Evolutionary conservation across 2,888 invertebrate species (phyloP), one percentile per base, ranked within the genome.

Genomic region (Bembecia ichneumoniformis): DNA sequence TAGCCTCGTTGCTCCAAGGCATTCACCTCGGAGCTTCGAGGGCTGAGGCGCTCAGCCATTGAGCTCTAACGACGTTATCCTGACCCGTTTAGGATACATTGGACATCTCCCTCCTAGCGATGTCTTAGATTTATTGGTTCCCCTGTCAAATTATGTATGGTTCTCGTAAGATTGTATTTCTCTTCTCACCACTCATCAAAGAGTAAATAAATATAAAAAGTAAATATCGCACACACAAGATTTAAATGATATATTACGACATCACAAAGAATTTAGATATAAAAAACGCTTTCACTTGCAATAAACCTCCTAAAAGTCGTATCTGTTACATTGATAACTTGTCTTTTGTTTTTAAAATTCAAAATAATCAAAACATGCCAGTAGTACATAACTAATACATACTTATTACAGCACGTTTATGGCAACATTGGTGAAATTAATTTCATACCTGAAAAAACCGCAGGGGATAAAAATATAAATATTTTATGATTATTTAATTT

Each of bases 1-100:
- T 95, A 95, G 66, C 95, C 95, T 71, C 94, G 89, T 81, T 94
- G 92, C 77, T 94, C 93, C 82, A 95, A 89, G 72, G 95, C 94
- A 76, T 93, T 93, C 60, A 94, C 91, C 88, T 96, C 95, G 66
- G 95, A 95, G 87, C 91, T 92, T 82, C 92, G 91, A 77, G 93
- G 91, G 89, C 90, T 90, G 82, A 92, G 88, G 84, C 90, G 90
- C 87, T 90, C 89, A 89, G 91, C 92, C 92, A 92, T 92, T 76
- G 81, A 83, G 84, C 82, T 83, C 79, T 82, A 78, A 79, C 71
- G 77, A 80, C 78, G 83, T 84, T 86, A 87, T 84, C 72, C 81
- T 84, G 70, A 83, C 84, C 86, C 84, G 75, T 83, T 86, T 87
- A 86, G 79, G 86, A 87, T 86, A 80, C 87, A 87, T 87, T 87